Evolutionary conservation across 30 jellyfish, hydroid and myxozoan species (phyloP).

Genomic region (Hydra vulgaris): DNA sequence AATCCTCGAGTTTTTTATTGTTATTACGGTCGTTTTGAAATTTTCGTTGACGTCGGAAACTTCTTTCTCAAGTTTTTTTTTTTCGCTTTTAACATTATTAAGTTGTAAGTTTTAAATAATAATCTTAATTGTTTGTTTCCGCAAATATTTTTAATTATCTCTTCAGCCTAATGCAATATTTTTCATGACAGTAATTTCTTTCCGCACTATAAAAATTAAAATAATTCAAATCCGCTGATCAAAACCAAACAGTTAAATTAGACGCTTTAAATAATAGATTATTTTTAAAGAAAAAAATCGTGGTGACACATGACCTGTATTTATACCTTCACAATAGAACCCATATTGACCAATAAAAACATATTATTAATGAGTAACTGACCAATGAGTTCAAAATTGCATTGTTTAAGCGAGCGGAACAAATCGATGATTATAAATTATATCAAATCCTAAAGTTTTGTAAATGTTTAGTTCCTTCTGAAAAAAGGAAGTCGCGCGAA

Average conservation of each 20-base stretch:
- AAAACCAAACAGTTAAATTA: not conserved
- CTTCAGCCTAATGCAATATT: not conserved
- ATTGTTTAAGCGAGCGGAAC: slow-evolving; percentile 37
- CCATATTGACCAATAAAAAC: not conserved
- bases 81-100: no score
- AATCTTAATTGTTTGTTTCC: not conserved
- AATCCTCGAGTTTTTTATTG: not conserved
- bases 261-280: not conserved
- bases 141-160: not conserved
- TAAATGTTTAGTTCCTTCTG: slow-evolving; percentile 24
- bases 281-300: not conserved
- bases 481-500: slow-evolving; percentile 5
- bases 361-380: not conserved
- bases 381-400: slow-evolving; percentile 19
- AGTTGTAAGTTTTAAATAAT: no score
- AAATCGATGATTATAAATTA: slow-evolving; percentile 24
- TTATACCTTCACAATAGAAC: not conserved
- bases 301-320: not conserved
- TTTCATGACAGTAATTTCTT: not conserved
- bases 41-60: not conserved
- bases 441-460: not conserved
- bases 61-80: no score
- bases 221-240: not conserved
- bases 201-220: not conserved
- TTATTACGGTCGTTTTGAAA: not conserved